Percentiles rank a stretch among this genome's conserved stretches.
phyloP scores from a whole-genome alignment of 2,888 invertebrate genomes.

The Sisyra terminalis region DNA sequence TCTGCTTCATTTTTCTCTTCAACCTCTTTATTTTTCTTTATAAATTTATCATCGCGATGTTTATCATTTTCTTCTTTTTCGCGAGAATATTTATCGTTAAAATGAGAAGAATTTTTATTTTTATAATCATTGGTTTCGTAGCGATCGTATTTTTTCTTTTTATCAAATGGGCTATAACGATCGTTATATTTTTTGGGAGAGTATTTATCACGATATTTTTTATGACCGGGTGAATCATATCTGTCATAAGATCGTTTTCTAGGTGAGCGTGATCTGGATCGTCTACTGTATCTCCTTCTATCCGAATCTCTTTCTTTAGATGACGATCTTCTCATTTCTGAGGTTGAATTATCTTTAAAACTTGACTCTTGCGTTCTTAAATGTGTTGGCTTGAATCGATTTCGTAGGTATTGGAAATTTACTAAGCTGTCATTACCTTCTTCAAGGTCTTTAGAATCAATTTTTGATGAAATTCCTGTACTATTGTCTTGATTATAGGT shows the following conservation, averaged over 20 bases:
- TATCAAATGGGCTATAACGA: background rate
- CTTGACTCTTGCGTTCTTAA: conserved; percentile 1
- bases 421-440: too few relatives aligned
- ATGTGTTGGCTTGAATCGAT: background rate
- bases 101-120: background rate
- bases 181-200: background rate
- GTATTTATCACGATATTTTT: conserved; percentile 18
- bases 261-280: background rate
- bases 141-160: background rate
- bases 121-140: background rate
- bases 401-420: too few relatives aligned
- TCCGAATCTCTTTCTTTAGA: background rate
- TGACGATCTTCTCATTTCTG: background rate
- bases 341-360: background rate
- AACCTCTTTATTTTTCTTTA: conserved; percentile 21
- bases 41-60: conserved; percentile 8
- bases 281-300: background rate
- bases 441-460: too few relatives aligned
- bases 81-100: conserved; percentile 20
- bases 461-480: too few relatives aligned
- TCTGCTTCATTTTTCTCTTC: conserved; percentile 20
- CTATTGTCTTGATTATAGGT: background rate
- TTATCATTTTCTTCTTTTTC: conserved; percentile 10
- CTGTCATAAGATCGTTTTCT: conserved; percentile 8
- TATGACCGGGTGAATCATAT: conserved; percentile 22